Evolutionary conservation across 2,113 vertebrate genomes (phyloP), one percentile per base, ranked within the genome.

Genomic region (Todiramphus chloris): DNA sequence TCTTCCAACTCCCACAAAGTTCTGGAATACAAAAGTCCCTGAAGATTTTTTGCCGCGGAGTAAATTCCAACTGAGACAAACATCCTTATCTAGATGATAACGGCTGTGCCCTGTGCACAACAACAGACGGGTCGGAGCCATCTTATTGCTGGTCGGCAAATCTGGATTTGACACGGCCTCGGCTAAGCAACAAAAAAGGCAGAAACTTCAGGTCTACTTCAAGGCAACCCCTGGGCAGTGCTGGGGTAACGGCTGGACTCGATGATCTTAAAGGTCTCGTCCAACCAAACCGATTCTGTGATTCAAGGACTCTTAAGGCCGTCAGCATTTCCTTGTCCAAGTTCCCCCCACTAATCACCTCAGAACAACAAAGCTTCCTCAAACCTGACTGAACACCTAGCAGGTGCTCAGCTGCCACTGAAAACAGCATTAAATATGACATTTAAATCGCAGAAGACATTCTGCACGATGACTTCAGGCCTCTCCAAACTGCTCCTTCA

Each of bases 221-320:
- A 7, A 28, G 39, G 24, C 9, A 31, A 33, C 19, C 89, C 64
- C 6, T 21, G 66, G 31, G 41, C 66, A n/a, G 31, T 8, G 31
- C 44, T 11, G 19, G 66, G 66, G 19, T 6, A 68, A 25, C 16
- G 15, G 20, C 5, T 17, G 20, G 43, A 48, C 43, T n/a, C 30
- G 5, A 6, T 23, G 43, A n/a, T 16, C 30, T 48, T 24, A n/a
- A n/a, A 46, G 66, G 43, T 25, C 20, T 9, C 46, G 33, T 46
- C 43, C 31, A 46, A 24, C 20, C 43, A 7, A 31, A 44, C 16
- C 8, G 13, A 33, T 20, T 31, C 28, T 21, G 30, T 21, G 41
- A 5, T 4, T 4, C 31, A n/a, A 13, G 8, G 53, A 31, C 16
- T n/a, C 31, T 16, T 6, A 4, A 3, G 1, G 0, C 50, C 5